Conservation (phyloP, 2,888 invertebrate genomes). For the Theretra japonica region DNA sequence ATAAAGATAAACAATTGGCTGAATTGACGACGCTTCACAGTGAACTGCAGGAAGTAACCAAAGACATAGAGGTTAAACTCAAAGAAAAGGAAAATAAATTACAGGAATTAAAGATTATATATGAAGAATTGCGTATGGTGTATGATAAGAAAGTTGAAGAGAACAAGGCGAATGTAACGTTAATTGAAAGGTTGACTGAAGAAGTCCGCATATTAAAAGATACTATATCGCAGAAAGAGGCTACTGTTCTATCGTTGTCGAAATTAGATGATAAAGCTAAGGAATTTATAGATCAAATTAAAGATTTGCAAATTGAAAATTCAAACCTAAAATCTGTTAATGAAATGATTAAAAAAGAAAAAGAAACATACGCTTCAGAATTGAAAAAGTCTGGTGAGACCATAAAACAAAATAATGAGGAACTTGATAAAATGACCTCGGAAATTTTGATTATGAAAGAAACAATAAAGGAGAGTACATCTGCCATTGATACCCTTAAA, state of each 20-base stretch:
- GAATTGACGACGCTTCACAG: constrained; percentile 46
- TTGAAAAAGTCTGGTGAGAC: constrained; percentile 66
- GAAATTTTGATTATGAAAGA: constrained; percentile 67
- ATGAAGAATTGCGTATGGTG: constrained; percentile 54
- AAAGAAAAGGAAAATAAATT: constrained; percentile 52
- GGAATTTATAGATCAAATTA: constrained; percentile 51
- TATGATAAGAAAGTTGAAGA: constrained; percentile 59
- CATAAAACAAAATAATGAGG: constrained; percentile 62
- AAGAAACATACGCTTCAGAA: constrained; percentile 58
- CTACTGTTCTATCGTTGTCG: constrained; percentile 46
- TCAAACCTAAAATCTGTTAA: constrained; percentile 59
- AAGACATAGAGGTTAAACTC: constrained; percentile 46
- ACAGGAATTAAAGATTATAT: constrained; percentile 43
- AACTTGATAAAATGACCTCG: constrained; percentile 66
- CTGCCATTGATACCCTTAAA: constrained; percentile 64
- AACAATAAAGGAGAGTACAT: constrained; percentile 61
- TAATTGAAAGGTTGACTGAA: constrained; percentile 54
- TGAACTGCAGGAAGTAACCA: constrained; percentile 50
- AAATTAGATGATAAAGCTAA: constrained; percentile 47
- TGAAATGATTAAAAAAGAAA: constrained; percentile 62
- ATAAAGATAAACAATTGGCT: constrained; percentile 55
- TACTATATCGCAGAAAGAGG: constrained; percentile 53
- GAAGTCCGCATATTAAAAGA: constrained; percentile 59
- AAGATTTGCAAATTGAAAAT: constrained; percentile 54
- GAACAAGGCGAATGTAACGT: constrained; percentile 49